Evolutionary conservation across 2,888 invertebrate genomes (phyloP), one percentile per base, ranked within the genome.

Genomic region (Tethea ocularis): DNA sequence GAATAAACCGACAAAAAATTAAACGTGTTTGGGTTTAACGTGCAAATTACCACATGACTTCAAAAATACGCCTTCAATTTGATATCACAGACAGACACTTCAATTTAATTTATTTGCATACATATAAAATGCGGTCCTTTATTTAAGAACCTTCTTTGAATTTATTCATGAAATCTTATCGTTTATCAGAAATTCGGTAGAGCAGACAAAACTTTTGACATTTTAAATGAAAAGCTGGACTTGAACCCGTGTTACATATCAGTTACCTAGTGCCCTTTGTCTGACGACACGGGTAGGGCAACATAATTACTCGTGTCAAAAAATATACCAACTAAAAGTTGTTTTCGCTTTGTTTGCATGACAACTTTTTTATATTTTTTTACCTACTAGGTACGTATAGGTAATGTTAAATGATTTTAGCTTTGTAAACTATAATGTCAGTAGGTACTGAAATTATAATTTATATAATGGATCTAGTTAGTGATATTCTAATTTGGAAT

Each of bases 171-270:
- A 26, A 26, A 13, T 36, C 7, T 38, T 46, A 46, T 20, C 20
- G n/a, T 20, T 46, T 20, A n/a, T 46, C 46, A 20, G 29, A 29
- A 10, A 46, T 7, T 17, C 17, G 4, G 15, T 46, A 0, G 46
- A 20, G 20, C 15, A 20, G 20, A 46, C 20, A 20, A 46, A 10
- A 46, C 46, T 46, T 64, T 59, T 63, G n/a, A n/a, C 61, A 61
- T 61, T 66, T 67, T 66, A 64, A 68, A 70, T 69, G 60, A 68
- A 71, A 67, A 60, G 63, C 59, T 62, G 55, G 13, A n/a, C 52
- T 61, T 58, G 56, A 62, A 75, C 75, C 75, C 73, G 61, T 68
- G 75, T 77, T 71, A 75, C 68, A 61, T 73, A 78, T 76, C 71
- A 70, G 71, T 67, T 70, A 68, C 61, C 63, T 56, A 59, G 57